Conservation (phyloP, 2,888 invertebrate genomes). For the Amblyteles armatorius region DNA sequence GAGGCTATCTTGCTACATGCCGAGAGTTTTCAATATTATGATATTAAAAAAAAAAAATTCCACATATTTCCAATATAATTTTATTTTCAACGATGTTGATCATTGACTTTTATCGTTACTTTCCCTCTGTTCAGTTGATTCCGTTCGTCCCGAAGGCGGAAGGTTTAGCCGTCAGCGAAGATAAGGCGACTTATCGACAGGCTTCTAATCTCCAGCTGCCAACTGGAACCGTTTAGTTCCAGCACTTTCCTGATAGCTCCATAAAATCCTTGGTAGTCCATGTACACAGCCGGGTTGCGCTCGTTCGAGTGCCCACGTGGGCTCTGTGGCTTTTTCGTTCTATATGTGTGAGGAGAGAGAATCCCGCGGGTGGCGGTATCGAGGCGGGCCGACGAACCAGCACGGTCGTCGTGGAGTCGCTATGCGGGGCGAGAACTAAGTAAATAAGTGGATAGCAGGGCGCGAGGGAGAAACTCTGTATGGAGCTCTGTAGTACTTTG, state of each 20-base stretch:
- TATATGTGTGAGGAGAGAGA: not conserved
- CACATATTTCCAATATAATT: not conserved
- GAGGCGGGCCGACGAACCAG: conserved; percentile 5
- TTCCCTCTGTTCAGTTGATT: conserved; percentile 1
- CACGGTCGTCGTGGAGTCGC: conserved; percentile 21
- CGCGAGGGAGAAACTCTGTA: conserved; percentile 27
- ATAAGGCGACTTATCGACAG: conserved; percentile 51
- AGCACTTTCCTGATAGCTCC: conserved; percentile 59
- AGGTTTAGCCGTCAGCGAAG: not conserved
- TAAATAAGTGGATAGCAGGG: conserved; percentile 47
- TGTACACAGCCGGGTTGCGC: not conserved
- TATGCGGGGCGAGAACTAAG: conserved; percentile 24
- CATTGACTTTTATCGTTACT: not conserved
- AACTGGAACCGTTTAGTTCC: conserved; percentile 65
- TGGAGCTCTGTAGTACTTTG: not conserved
- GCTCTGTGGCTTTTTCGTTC: conserved; percentile 5
- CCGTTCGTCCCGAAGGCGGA: conserved; percentile 8
- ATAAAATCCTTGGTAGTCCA: conserved; percentile 47
- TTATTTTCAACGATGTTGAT: not conserved
- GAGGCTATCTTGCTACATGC: too few species aligned
- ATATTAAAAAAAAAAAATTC: not conserved
- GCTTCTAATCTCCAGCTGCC: conserved; percentile 59
- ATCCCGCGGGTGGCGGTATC: not conserved
- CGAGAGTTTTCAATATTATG: too few species aligned
- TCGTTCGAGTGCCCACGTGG: conserved; percentile 37